These are phyloP conservation scores for Cotesia typhae DNA, from an alignment of 1,140 invertebrate genomes.

Conservation along the genomic window DNA sequence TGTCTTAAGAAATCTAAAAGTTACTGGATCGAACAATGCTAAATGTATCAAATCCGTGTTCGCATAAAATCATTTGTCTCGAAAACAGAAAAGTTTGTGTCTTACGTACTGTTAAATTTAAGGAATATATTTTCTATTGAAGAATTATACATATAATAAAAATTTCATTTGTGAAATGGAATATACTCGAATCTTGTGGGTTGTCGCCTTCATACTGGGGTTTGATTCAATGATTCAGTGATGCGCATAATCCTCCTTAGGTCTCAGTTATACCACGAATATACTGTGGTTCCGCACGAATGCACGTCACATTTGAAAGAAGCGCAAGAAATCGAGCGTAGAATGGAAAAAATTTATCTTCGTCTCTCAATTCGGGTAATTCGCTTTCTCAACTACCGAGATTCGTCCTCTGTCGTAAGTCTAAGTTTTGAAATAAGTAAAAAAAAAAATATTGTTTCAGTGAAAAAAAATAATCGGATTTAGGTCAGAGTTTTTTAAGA, in stretches of 20 bases:
- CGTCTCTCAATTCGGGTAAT: constrained; percentile 20
- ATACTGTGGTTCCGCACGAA: constrained; percentile 22
- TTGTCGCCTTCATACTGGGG: not conserved
- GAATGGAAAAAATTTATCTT: constrained; percentile 28
- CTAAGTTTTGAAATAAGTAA: not conserved
- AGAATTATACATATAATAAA: not conserved
- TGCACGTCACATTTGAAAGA: constrained; percentile 13
- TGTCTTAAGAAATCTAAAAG: too few relatives aligned
- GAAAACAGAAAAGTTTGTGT: too few relatives aligned
- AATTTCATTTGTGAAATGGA: constrained; percentile 17
- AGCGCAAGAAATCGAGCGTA: constrained; percentile 24
- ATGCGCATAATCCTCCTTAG: constrained; percentile 19
- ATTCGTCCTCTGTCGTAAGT: constrained; percentile 12
- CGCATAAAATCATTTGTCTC: too few relatives aligned
- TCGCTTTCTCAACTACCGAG: constrained; percentile 1
- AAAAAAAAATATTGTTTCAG: constrained; percentile 5
- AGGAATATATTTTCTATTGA: too few relatives aligned
- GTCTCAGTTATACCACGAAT: constrained; percentile 21
- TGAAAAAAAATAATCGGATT: not conserved
- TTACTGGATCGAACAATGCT: too few relatives aligned
- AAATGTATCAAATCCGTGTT: too few relatives aligned
- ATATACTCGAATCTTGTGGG: not conserved
- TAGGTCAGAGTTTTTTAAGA: too few relatives aligned
- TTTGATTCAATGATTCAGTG: constrained; percentile 22
- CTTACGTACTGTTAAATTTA: too few relatives aligned